Evolutionary conservation across 2,113 vertebrate species (phyloP), one percentile per base, ranked within the genome.

Genomic region (Bostrychus sinensis): DNA sequence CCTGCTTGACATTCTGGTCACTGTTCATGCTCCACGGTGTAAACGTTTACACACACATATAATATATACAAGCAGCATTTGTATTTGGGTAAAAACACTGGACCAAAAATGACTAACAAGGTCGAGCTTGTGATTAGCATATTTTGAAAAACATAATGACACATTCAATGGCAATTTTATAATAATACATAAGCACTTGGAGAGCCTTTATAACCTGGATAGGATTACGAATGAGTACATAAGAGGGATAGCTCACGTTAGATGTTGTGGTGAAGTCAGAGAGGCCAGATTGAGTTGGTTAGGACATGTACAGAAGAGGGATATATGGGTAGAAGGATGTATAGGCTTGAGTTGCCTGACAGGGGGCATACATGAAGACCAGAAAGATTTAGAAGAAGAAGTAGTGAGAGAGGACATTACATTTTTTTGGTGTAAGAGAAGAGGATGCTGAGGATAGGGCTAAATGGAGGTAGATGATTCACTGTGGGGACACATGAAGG

Each of bases 1-100:
- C 82, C 80, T 84, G 69, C 72, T 56, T 82, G 81, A 85, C 80
- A 76, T 85, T 84, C 76, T 74, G 80, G 57, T 81, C 50, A 81
- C 75, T 82, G 79, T 68, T 80, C 63, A 70, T 13, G n/a, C 51
- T 75, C 82, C 58, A 88, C 64, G 36, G 88, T 77, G 85, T 66
- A 66, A 75, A 83, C 48, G 82, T 66, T 56, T 62, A 66, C 46
- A 70, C 38, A 37, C 25, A 57, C 42, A 28, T 28, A 14, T 51
- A 28, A 51, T 30, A 20, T 17, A 26, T 32, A 54, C 13, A 42
- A 17, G 25, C 32, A 19, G 1, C 56, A 30, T 38, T 1, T 34
- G 8, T 36, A 42, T 62, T 57, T 8, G 12, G 20, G 22, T 41
- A n/a, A 42, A 28, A 28, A 9, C 48, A 28, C 16, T 17, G 5